These are phyloP conservation scores for Selenia dentaria DNA, from an alignment of 2,888 invertebrate genomes.

Conservation along the genomic window DNA sequence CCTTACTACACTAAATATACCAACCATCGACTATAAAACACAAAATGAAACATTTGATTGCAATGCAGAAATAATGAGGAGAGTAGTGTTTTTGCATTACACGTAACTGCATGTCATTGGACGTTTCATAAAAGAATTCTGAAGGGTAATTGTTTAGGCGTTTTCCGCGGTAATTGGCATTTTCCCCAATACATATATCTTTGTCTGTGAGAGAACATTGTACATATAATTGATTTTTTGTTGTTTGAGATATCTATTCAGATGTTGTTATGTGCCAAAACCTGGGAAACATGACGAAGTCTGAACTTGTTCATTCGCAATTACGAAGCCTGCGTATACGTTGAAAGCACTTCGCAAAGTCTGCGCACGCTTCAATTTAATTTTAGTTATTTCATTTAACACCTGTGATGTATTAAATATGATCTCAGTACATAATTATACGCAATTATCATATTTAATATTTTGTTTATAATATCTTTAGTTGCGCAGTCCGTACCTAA, in stretches of 20 bases:
- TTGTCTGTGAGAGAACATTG: slow-evolving; percentile 55
- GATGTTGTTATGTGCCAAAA: slow-evolving; percentile 51
- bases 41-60: too few species aligned
- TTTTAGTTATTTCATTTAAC: slow-evolving; percentile 75
- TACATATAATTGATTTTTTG: slow-evolving; percentile 61
- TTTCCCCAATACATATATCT: too few species aligned
- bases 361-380: slow-evolving; percentile 46
- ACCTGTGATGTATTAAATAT: slow-evolving; percentile 88
- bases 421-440: slow-evolving; percentile 86
- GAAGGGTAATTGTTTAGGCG: too few species aligned
- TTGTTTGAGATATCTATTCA: slow-evolving; percentile 55
- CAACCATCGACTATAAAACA: too few species aligned
- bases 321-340: slow-evolving; percentile 7
- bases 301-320: slow-evolving; percentile 26
- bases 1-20: too few species aligned
- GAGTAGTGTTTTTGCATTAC: too few species aligned
- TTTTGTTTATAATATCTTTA: slow-evolving; percentile 65
- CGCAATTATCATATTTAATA: slow-evolving; percentile 80
- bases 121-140: too few species aligned
- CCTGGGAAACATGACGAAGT: slow-evolving; percentile 29
- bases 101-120: too few species aligned
- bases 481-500: slow-evolving; percentile 45
- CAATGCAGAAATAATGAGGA: too few species aligned
- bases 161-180: too few species aligned
- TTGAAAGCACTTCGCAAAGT: slow-evolving; percentile 3